A percentile compares a stretch with the other conserved stretches of the same genome.
These are phyloP conservation scores for Saxidomus purpurata DNA, from an alignment of 1,140 invertebrate genomes.

Conservation along the genomic window DNA sequence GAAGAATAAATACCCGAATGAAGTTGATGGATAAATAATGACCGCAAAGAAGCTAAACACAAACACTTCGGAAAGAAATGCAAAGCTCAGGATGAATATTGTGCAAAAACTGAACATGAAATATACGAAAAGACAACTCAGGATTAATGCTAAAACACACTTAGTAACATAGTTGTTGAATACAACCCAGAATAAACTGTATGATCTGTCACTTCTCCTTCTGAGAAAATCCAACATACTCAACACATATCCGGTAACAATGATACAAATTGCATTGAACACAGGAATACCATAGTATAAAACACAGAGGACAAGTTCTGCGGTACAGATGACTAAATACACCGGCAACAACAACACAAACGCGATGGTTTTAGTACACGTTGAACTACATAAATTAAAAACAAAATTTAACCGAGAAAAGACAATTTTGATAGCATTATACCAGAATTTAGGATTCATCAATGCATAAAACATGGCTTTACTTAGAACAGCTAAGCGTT, in stretches of 20 bases:
- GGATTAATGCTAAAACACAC: not conserved
- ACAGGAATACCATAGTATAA: slow-evolving; percentile 42
- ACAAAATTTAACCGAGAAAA: not conserved
- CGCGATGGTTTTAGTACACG: not conserved
- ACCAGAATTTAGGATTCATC: slow-evolving; percentile 48
- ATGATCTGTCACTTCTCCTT: not conserved
- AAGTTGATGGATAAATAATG: slow-evolving; percentile 38
- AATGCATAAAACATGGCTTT: slow-evolving; percentile 8
- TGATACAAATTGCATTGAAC: slow-evolving; percentile 29
- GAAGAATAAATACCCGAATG: slow-evolving; percentile 63
- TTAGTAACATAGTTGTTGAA: not conserved
- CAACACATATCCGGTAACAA: not conserved
- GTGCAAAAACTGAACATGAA: slow-evolving; percentile 43
- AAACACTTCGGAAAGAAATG: slow-evolving; percentile 25
- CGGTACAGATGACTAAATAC: not conserved
- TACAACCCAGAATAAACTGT: not conserved
- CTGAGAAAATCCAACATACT: not conserved
- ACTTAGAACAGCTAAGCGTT: not conserved
- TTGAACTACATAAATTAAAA: not conserved
- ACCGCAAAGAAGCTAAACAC: slow-evolving; percentile 44
- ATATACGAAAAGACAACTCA: slow-evolving; percentile 10
- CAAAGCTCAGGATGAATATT: slow-evolving; percentile 33
- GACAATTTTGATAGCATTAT: not conserved
- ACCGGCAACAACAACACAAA: not conserved
- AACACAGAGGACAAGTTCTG: slow-evolving; percentile 4